Base-by-base conservation (phyloP, 2,113 vertebrate genomes). In the Clarias gariepinus region DNA sequence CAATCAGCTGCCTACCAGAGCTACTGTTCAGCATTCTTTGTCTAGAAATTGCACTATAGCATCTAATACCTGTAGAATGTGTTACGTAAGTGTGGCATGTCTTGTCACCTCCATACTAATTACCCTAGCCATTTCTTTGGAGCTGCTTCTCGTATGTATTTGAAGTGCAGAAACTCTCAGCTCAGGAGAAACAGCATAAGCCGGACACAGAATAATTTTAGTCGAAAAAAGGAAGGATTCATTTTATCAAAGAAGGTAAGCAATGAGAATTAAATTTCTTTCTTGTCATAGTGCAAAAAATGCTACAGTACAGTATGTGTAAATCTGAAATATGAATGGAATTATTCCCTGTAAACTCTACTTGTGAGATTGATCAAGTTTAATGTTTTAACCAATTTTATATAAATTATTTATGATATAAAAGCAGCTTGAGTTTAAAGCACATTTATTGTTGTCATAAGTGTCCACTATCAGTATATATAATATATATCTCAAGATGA, bases 91-190 rank as follows among this genome's bases (percentile, higher is more conserved):
- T 94, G 93, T 91, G 89, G 86, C 12, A 60, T 90, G 82, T 82
- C 76, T 87, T 90, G 0, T 63, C 94, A 93, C 93, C 90, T 90
- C 89, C 71, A 87, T 94, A 91, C 91, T 92, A 95, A 94, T 90
- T 92, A 86, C 63, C 76, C 1, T 52, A 83, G 90, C 5, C 81
- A 25, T 52, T 84, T 83, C 78, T 87, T 90, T 89, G 88, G 88
- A 91, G 86, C 89, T 83, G 81, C 88, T 55, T 82, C 90, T 81
- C 41, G 41, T 57, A 33, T 60, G 36, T 30, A 28, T n/a, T 60
- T 3, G 52, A 83, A 63, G 18, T 63, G n/a, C 61, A 71, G 28
- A n/a, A 80, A 66, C 13, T 8, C 15, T 69, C 19, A 41, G 68
- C 5, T 74, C 4, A 60, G 82, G 30, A 60, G 7, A 66, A 16